Conservation (phyloP, 2,797 vertebrate species). For the Acanthurus leucopareius region DNA sequence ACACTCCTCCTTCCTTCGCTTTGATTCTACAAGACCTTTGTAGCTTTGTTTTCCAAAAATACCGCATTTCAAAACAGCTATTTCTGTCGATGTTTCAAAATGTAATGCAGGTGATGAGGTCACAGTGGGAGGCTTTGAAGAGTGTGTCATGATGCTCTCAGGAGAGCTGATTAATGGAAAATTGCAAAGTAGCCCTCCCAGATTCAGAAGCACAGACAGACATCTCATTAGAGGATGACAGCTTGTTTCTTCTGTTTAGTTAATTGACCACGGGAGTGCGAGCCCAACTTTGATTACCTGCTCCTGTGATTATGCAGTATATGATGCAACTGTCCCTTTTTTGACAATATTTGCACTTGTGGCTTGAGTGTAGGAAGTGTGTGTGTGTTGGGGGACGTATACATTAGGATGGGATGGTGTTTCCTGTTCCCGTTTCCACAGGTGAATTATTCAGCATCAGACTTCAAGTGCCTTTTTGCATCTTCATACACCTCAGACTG, state of each 20-base stretch:
- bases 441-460: too few species aligned
- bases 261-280: slow-evolving; percentile 52
- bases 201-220: slow-evolving; percentile 47
- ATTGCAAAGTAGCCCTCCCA: slow-evolving; percentile 56
- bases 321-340: slow-evolving; percentile 12
- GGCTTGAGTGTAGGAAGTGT: not conserved
- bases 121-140: slow-evolving; percentile 45
- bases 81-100: slow-evolving; percentile 29
- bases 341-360: too few species aligned
- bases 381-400: too few species aligned
- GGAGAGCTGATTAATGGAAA: slow-evolving; percentile 55
- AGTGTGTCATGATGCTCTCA: slow-evolving; percentile 44
- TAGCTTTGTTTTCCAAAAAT: slow-evolving; percentile 38
- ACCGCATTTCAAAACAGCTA: slow-evolving; percentile 23
- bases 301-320: slow-evolving; percentile 23
- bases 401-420: too few species aligned
- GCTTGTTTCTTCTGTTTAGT: slow-evolving; percentile 54
- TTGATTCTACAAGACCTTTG: not conserved
- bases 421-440: too few species aligned
- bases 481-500: too few species aligned
- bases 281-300: slow-evolving; percentile 41
- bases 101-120: slow-evolving; percentile 19
- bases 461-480: too few species aligned
- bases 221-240: slow-evolving; percentile 56
- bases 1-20: not conserved